These are phyloP conservation scores for Megalonaias nervosa DNA, from an alignment of 1,140 invertebrate genomes.

Conservation along the genomic window DNA sequence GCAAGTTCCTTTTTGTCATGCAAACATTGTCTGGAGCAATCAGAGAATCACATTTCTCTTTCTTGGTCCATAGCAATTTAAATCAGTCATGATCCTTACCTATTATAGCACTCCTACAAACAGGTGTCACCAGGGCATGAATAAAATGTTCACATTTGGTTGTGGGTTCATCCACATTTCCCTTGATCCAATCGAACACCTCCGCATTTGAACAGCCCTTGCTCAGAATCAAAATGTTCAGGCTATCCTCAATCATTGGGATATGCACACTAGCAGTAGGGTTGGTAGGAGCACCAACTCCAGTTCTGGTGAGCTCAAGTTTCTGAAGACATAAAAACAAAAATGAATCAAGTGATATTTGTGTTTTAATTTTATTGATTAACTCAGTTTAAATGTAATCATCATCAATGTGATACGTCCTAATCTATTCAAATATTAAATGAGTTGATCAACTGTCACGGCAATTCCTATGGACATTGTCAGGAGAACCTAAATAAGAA, in stretches of 20 bases:
- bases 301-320: slow-evolving; percentile 63
- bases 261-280: slow-evolving; percentile 49
- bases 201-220: slow-evolving; percentile 54
- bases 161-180: slow-evolving; percentile 72
- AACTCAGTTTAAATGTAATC: too few species aligned
- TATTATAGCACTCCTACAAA: slow-evolving; percentile 71
- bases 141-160: slow-evolving; percentile 70
- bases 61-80: too few species aligned
- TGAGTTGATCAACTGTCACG: too few species aligned
- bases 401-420: too few species aligned
- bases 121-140: slow-evolving; percentile 81
- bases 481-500: too few species aligned
- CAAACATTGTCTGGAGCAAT: too few species aligned
- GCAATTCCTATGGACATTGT: too few species aligned
- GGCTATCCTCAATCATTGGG: slow-evolving; percentile 52
- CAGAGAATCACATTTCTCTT: too few species aligned
- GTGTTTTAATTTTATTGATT: too few species aligned
- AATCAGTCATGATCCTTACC: slow-evolving; percentile 43
- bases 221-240: slow-evolving; percentile 50
- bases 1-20: too few species aligned
- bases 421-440: too few species aligned
- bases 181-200: slow-evolving; percentile 70
- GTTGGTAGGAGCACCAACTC: slow-evolving; percentile 44
- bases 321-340: slow-evolving; percentile 49
- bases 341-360: too few species aligned